Percentiles rank a stretch among this genome's conserved stretches.
phyloP scores from a whole-genome alignment of 1,140 invertebrate species.

The Stenopsyche tienmushanensis region DNA sequence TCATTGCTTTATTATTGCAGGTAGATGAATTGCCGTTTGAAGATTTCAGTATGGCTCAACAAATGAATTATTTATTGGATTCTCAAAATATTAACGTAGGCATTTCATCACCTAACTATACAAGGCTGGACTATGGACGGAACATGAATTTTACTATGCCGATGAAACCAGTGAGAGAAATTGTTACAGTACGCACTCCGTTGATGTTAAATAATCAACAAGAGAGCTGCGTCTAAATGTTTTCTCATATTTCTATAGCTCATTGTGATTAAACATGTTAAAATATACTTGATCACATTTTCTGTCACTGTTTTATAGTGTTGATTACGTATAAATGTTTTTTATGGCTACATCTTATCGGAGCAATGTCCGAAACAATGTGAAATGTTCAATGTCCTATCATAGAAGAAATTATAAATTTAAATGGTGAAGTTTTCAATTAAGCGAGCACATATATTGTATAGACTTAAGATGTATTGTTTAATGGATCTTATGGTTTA shows the following conservation, averaged over 20 bases:
- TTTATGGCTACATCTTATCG: too few relatives aligned
- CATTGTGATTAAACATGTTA: neutral
- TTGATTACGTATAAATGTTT: conserved; percentile 4
- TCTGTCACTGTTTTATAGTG: neutral
- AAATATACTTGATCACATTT: neutral
- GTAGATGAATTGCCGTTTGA: conserved; percentile 24
- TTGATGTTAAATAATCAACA: conserved; percentile 69
- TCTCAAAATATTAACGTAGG: conserved; percentile 21
- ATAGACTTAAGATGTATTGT: too few relatives aligned
- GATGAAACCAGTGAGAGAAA: conserved; percentile 54
- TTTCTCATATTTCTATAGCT: neutral
- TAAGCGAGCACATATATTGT: too few relatives aligned
- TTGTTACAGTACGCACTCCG: conserved; percentile 74
- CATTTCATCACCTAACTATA: conserved; percentile 19
- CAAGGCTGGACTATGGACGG: conserved; percentile 31
- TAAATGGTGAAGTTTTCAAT: too few relatives aligned
- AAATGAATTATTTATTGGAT: conserved; percentile 32
- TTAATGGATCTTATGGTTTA: too few relatives aligned
- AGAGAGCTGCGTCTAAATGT: conserved; percentile 74
- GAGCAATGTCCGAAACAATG: too few relatives aligned
- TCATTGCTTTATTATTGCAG: conserved; percentile 5
- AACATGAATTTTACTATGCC: conserved; percentile 25
- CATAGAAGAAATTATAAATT: neutral
- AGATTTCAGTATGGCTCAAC: conserved; percentile 23
- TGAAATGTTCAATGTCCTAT: neutral